A percentile compares a stretch with the other conserved stretches of the same genome.
These are phyloP conservation scores for Diplogasteroides magnus DNA, from an alignment of 1,140 invertebrate species.

Conservation along the genomic window DNA sequence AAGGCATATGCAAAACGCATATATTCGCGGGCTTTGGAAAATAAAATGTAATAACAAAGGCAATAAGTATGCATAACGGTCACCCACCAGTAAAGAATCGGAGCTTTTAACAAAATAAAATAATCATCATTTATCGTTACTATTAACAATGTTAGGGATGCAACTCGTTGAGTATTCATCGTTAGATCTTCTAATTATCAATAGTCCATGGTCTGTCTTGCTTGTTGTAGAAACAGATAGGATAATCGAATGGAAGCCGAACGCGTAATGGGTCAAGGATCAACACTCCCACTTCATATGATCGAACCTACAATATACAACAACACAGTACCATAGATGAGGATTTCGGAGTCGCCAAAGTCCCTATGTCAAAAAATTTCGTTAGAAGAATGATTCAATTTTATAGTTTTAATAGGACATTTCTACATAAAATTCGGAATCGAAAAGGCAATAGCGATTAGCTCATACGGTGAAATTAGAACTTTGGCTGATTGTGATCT, in stretches of 20 bases:
- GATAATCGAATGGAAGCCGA: conserved; percentile 75
- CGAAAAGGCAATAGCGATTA: too few relatives aligned
- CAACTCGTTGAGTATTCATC: neutral
- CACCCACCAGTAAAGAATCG: neutral
- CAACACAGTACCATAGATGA: too few relatives aligned
- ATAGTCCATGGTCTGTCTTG: conserved; percentile 65
- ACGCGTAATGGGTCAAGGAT: conserved; percentile 12
- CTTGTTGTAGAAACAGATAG: conserved; percentile 65
- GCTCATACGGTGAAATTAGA: too few relatives aligned
- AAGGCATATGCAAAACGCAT: neutral
- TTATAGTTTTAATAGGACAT: too few relatives aligned
- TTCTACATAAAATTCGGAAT: too few relatives aligned
- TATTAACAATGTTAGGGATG: neutral
- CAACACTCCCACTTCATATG: conserved; percentile 86
- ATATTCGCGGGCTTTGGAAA: neutral
- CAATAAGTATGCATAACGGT: neutral
- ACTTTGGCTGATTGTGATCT: too few relatives aligned
- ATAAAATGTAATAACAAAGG: neutral
- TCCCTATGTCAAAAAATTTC: too few relatives aligned
- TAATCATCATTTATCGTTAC: neutral
- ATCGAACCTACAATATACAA: conserved; percentile 69
- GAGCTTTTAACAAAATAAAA: neutral
- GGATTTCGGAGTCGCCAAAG: too few relatives aligned
- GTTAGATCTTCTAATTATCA: conserved; percentile 24
- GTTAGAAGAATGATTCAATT: too few relatives aligned